phyloP scores from a whole-genome alignment of 2,113 vertebrate species.

The Vicugna pacos region DNA sequence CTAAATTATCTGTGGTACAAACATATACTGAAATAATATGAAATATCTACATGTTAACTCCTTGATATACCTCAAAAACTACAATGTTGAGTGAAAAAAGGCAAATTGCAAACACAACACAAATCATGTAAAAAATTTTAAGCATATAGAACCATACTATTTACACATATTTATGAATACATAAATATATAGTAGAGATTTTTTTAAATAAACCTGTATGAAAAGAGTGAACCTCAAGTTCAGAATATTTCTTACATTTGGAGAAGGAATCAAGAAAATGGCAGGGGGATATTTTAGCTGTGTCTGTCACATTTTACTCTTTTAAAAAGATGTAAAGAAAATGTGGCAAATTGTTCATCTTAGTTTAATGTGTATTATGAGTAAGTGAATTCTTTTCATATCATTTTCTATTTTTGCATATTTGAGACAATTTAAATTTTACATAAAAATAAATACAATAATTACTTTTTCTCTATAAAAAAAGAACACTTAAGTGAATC shows the following conservation, averaged over 20 bases:
- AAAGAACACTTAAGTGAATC: neutral
- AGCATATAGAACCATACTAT: neutral
- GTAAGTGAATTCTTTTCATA: neutral
- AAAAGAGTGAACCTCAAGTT: neutral
- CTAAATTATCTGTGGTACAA: neutral
- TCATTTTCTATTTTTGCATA: constrained; percentile 23
- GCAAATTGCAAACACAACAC: neutral
- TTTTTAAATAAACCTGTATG: neutral
- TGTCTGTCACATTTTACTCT: neutral
- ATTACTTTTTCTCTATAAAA: neutral
- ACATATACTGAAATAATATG: neutral
- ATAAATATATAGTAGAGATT: neutral
- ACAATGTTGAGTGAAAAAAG: neutral
- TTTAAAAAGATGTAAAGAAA: constrained; percentile 44
- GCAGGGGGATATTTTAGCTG: neutral
- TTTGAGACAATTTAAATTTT: constrained; percentile 6
- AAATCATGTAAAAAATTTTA: neutral
- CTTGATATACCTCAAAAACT: constrained; percentile 6
- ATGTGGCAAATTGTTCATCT: neutral
- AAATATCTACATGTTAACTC: neutral
- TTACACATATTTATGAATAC: neutral
- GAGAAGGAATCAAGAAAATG: neutral
- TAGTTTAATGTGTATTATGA: neutral
- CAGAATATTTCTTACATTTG: neutral
- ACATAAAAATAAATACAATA: constrained; percentile 1